Percentiles rank a stretch among this genome's conserved stretches.
Evolutionary conservation across 1,140 invertebrate species (phyloP).

Genomic region (Marisa cornuarietis): DNA sequence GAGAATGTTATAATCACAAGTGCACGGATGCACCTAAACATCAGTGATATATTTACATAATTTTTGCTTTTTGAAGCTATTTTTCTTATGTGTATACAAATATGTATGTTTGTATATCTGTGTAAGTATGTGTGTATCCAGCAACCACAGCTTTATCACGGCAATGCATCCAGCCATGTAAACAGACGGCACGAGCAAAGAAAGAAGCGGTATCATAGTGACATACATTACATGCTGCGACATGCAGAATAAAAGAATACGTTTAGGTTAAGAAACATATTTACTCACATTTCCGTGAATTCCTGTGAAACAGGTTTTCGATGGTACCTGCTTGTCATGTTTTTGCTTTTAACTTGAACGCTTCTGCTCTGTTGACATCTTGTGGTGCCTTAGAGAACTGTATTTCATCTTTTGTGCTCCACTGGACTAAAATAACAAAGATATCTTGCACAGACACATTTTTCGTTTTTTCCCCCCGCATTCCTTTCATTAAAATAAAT

Average conservation of each 20-base stretch:
- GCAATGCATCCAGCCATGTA: too few relatives aligned
- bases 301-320: conserved; percentile 10
- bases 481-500: background rate
- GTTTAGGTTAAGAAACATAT: background rate
- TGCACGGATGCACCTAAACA: too few relatives aligned
- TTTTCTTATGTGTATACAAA: too few relatives aligned
- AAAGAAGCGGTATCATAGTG: too few relatives aligned
- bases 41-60: too few relatives aligned
- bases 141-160: too few relatives aligned
- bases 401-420: conserved; percentile 15
- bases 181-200: too few relatives aligned
- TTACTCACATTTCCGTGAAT: background rate
- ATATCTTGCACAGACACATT: background rate
- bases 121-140: too few relatives aligned
- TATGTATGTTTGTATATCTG: too few relatives aligned
- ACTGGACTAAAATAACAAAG: conserved; percentile 6
- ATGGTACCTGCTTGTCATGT: conserved; percentile 23
- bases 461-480: background rate
- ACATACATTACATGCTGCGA: too few relatives aligned
- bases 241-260: background rate
- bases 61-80: too few relatives aligned
- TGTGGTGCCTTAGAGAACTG: background rate
- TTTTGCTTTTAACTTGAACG: conserved; percentile 7
- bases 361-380: background rate
- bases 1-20: too few relatives aligned